phyloP scores from a whole-genome alignment of 2,113 vertebrate genomes.

The Phrynosoma platyrhinos region DNA sequence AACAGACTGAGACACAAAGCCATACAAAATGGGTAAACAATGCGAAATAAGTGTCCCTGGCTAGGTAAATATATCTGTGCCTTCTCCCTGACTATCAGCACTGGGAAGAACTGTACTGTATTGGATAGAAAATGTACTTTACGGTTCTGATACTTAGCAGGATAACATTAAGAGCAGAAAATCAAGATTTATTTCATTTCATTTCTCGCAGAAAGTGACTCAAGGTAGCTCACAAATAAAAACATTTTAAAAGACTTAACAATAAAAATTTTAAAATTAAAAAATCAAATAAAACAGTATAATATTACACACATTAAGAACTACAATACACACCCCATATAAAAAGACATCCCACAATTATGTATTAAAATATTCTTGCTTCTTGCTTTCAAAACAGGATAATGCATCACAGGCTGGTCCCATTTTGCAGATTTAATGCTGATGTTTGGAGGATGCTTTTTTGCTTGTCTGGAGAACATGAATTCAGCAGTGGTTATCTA shows the following conservation, averaged over 20 bases:
- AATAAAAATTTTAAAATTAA: too few species aligned
- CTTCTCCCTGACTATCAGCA: not conserved
- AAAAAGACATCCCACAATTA: too few species aligned
- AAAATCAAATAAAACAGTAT: too few species aligned
- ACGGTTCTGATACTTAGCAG: not conserved
- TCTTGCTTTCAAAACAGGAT: not conserved
- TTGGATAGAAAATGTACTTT: not conserved
- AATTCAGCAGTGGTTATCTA: not conserved
- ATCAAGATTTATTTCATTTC: not conserved
- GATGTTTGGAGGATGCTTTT: not conserved
- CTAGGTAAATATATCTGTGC: not conserved
- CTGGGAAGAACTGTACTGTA: not conserved
- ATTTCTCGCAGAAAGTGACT: too few species aligned
- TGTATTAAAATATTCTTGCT: too few species aligned
- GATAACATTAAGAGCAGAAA: not conserved
- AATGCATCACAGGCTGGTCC: not conserved
- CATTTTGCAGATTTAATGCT: not conserved
- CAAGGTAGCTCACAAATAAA: too few species aligned
- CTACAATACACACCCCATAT: too few species aligned
- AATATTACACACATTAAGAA: too few species aligned
- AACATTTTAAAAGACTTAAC: too few species aligned
- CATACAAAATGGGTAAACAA: not conserved
- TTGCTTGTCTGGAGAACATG: not conserved
- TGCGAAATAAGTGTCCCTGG: not conserved
- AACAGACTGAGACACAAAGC: not conserved